Percentiles rank a stretch among this genome's conserved stretches.
Conservation (phyloP, 2,797 vertebrate genomes). For the Carduelis carduelis region DNA sequence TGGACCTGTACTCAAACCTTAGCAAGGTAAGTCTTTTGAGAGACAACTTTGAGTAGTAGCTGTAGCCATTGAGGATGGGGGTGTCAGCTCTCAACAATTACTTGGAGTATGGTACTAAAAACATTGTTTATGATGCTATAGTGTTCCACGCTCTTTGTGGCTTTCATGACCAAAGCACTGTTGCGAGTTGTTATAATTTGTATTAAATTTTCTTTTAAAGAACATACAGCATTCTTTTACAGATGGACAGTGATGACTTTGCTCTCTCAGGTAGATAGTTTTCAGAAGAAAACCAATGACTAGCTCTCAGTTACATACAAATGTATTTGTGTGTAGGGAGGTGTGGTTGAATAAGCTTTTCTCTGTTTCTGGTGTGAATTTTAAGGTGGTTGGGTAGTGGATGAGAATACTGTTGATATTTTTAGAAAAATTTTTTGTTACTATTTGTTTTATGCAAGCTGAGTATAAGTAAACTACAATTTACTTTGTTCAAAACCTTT, state of each 20-base stretch:
- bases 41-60: background rate
- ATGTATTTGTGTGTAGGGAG: background rate
- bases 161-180: background rate
- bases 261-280: background rate
- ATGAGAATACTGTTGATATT: background rate
- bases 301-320: background rate
- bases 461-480: background rate
- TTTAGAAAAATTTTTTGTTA: background rate
- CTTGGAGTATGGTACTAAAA: background rate
- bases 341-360: background rate
- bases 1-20: conserved; percentile 97
- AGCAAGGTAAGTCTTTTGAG: conserved; percentile 86
- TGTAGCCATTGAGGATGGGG: background rate
- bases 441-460: background rate
- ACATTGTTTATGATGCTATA: background rate
- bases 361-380: background rate
- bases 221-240: background rate
- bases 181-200: background rate
- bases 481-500: background rate
- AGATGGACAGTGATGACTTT: background rate
- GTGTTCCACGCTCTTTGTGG: background rate
- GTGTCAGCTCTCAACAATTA: background rate
- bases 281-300: background rate
- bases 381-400: background rate
- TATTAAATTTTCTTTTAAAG: background rate